Evolutionary conservation across 2,888 invertebrate species (phyloP).

Genomic region (Cabera pusaria): DNA sequence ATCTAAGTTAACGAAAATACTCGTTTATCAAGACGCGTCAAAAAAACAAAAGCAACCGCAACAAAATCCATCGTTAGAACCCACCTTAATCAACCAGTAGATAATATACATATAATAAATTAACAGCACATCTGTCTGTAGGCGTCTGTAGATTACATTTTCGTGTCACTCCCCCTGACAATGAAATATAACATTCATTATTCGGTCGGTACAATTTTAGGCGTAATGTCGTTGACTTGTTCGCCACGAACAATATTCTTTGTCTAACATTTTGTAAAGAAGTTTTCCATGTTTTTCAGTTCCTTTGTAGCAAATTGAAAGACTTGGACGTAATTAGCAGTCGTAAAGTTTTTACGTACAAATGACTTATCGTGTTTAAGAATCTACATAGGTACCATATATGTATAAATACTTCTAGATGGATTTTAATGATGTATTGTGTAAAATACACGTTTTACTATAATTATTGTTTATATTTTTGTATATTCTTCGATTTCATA

Average conservation of each 20-base stretch:
- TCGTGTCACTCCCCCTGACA: constrained; percentile 20
- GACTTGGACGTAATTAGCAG: constrained; percentile 7
- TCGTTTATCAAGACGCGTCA: no score
- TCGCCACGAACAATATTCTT: constrained; percentile 21
- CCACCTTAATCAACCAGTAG: no score
- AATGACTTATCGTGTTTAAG: no score
- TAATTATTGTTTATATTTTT: no score
- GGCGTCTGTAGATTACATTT: constrained; percentile 25
- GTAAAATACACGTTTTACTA: no score
- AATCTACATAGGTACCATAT: no score
- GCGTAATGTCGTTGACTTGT: constrained; percentile 25
- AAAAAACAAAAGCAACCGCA: no score
- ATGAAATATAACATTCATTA: constrained; percentile 28
- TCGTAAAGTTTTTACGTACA: constrained; percentile 6
- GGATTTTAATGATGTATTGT: no score
- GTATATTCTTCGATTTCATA: no score
- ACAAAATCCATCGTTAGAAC: no score
- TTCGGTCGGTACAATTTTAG: constrained; percentile 21
- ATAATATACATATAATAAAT: constrained; percentile 21
- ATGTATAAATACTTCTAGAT: no score
- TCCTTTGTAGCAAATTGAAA: constrained; percentile 12
- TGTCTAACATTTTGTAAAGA: constrained; percentile 23
- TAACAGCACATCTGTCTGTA: constrained; percentile 20
- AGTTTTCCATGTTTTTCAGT: constrained; percentile 23
- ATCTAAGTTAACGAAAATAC: no score